Base-by-base conservation (phyloP, 2,113 vertebrate species). In the Neomonachus schauinslandi region DNA sequence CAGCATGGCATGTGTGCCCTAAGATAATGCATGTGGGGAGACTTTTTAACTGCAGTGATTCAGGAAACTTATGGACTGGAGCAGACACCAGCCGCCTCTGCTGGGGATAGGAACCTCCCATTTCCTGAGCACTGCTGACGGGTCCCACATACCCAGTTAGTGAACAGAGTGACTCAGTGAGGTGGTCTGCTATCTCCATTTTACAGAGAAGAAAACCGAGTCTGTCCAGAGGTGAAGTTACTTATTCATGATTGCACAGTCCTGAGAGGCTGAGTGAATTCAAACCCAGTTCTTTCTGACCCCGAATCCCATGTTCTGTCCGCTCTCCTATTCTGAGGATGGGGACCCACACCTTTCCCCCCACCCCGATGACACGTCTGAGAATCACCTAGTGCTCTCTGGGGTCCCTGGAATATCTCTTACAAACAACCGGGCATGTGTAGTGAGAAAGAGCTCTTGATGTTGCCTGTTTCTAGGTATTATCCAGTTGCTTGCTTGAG, bases 281-380 rank as follows among this genome's bases (percentile, higher is more conserved):
- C 0, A 4, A 28, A 42, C 31, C 57, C 33, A 1, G 4, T n/a
- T 51, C 77, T 28, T 21, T 36, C 49, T 59, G 81, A 19, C 33
- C 49, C 33, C 31, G 4, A 33, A 36, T 36, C 28, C 79, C 6
- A 18, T 42, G 42, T 12, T 71, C 46, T 7, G 26, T 5, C 33
- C 5, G 24, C 39, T 21, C 12, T 65, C 24, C 2, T 36, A 28
- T 19, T 61, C 39, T 14, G 71, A 59, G 19, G 42, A 31, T 9
- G 7, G 46, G 13, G 9, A 61, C 49, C 36, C 19, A 1, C 22
- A 18, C 24, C 14, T 31, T 65, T 0, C 13, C 16, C 31, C 4
- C 33, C 0, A 0, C 2, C 2, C 51, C 16, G 24, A 4, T 33
- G 51, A 80, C 26, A 42, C 0, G 6, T 1, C 24, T 33, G 33